phyloP scores from a whole-genome alignment of 2,797 vertebrate genomes.

The Silurus lanzhouensis region DNA sequence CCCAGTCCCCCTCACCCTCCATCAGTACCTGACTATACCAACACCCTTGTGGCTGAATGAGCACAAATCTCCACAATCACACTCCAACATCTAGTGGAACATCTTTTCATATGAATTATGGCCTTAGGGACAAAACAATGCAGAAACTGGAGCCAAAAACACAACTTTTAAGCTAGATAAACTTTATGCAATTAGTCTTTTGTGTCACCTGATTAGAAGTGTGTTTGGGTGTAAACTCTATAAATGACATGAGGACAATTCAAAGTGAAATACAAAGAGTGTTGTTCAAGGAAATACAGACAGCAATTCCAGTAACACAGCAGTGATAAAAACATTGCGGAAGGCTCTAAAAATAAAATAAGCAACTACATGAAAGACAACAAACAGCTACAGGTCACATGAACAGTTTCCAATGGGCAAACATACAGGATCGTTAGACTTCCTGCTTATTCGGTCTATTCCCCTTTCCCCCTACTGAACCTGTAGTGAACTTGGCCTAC shows the following conservation, averaged over 20 bases:
- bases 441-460: not conserved
- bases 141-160: not conserved
- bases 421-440: not conserved
- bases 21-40: too few relatives aligned
- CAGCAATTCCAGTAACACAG: not conserved
- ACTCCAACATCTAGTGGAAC: too few relatives aligned
- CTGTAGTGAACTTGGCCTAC: not conserved
- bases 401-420: conserved; percentile 32
- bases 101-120: too few relatives aligned
- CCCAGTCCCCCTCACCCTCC: too few relatives aligned
- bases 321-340: not conserved
- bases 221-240: not conserved
- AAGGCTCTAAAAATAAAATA: not conserved
- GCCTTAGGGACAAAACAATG: too few relatives aligned
- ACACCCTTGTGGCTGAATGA: too few relatives aligned
- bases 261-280: not conserved
- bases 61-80: too few relatives aligned
- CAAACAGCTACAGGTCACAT: not conserved
- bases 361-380: not conserved
- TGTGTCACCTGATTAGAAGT: not conserved
- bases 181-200: not conserved
- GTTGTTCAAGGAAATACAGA: conserved; percentile 63
- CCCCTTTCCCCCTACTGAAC: not conserved
- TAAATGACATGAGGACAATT: not conserved
- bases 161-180: not conserved